Conservation (phyloP, 2,888 invertebrate genomes). For the Lycophotia porphyrea region DNA sequence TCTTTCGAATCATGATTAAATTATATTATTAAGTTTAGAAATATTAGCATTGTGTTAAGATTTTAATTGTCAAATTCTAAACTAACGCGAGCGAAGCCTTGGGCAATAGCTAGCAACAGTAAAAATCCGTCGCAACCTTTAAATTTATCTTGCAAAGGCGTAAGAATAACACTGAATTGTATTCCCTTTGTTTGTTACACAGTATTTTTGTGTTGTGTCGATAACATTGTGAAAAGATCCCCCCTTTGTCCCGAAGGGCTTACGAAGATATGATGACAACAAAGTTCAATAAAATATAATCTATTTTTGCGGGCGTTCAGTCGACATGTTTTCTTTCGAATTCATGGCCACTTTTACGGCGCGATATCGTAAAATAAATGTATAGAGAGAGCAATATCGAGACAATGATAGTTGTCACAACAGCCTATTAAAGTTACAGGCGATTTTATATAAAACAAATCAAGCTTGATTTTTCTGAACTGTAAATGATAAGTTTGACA, state of each 20-base stretch:
- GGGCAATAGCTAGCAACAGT: too few species aligned
- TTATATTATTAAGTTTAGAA: too few species aligned
- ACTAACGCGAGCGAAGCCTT: too few species aligned
- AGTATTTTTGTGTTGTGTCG: conserved; percentile 77
- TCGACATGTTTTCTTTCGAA: conserved; percentile 62
- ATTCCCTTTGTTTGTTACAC: conserved; percentile 76
- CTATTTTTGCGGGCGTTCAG: conserved; percentile 73
- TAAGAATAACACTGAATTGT: conserved; percentile 63
- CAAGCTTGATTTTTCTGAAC: conserved; percentile 8
- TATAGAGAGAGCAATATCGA: conserved; percentile 38
- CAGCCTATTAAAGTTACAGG: conserved; percentile 36
- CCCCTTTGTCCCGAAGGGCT: conserved; percentile 74
- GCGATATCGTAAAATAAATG: conserved; percentile 57
- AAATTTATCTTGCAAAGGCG: conserved; percentile 62
- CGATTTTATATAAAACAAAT: conserved; percentile 27
- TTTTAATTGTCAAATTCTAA: too few species aligned
- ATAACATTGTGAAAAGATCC: conserved; percentile 80
- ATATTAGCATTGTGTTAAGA: too few species aligned
- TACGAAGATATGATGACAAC: conserved; percentile 78
- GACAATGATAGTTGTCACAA: conserved; percentile 45
- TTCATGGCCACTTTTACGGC: conserved; percentile 62
- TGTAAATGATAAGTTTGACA: not conserved
- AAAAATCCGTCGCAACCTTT: conserved; percentile 52
- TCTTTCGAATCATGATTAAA: too few species aligned
- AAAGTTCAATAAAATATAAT: conserved; percentile 80